Percentiles rank a stretch among this genome's conserved stretches.
These are phyloP conservation scores for Octodonta nipae DNA, from an alignment of 2,888 invertebrate genomes.

Conservation along the genomic window DNA sequence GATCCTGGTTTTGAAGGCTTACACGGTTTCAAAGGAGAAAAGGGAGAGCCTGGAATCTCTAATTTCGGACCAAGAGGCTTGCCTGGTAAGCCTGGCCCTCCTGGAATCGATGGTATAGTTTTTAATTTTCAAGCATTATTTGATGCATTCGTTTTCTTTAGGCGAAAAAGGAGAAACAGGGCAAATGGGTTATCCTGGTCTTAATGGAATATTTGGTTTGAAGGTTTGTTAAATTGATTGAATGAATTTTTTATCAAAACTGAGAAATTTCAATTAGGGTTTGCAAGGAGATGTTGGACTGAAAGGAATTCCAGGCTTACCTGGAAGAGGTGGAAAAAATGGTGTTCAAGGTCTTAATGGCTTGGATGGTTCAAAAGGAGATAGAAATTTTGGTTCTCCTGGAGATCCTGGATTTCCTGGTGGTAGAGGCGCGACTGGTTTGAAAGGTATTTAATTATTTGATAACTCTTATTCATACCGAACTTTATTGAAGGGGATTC, in stretches of 20 bases:
- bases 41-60: conserved; percentile 25
- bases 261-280: too few species aligned
- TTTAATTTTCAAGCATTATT: too few species aligned
- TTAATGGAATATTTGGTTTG: conserved; percentile 20
- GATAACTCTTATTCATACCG: too few species aligned
- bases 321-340: conserved; percentile 24
- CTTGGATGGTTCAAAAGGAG: conserved; percentile 39
- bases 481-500: too few species aligned
- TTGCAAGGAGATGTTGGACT: conserved; percentile 39
- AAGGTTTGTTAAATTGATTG: too few species aligned
- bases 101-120: too few species aligned
- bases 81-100: conserved; percentile 28
- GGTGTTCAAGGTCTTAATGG: conserved; percentile 43
- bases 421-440: conserved; percentile 26
- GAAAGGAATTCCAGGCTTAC: conserved; percentile 15
- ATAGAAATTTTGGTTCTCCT: too few species aligned
- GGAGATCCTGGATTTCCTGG: conserved; percentile 40
- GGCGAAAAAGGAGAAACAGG: conserved; percentile 30
- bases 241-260: too few species aligned
- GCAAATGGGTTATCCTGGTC: conserved; percentile 24
- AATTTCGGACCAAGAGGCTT: too few species aligned
- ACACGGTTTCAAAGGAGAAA: conserved; percentile 27
- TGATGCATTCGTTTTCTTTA: too few species aligned
- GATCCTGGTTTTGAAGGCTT: conserved; percentile 28
- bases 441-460: too few species aligned